Percentiles rank a stretch among this genome's conserved stretches.
Conservation (phyloP, 2,888 invertebrate species). For the Azorinus chamasolen region DNA sequence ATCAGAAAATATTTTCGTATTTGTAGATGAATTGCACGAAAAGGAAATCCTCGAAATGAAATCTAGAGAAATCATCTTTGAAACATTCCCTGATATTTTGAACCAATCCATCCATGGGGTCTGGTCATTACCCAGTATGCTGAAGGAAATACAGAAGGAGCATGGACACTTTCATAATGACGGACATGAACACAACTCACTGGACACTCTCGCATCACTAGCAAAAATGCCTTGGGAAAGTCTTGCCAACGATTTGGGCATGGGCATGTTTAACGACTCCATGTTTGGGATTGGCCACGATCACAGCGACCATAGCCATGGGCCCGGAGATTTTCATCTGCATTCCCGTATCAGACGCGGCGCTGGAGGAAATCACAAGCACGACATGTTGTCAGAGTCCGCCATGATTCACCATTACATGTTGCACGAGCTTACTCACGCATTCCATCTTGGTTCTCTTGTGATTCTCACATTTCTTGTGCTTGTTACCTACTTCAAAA, state of each 20-base stretch:
- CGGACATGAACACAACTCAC: slow-evolving; percentile 36
- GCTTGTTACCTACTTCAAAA: slow-evolving; percentile 76
- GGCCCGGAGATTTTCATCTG: slow-evolving; percentile 33
- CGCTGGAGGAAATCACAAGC: slow-evolving; percentile 66
- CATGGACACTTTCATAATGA: slow-evolving; percentile 43
- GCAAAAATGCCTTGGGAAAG: slow-evolving; percentile 30
- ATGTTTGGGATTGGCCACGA: slow-evolving; percentile 25
- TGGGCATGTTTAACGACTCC: slow-evolving; percentile 6
- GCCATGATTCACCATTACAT: slow-evolving; percentile 72
- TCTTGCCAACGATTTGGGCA: slow-evolving; percentile 21
- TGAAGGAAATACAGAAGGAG: slow-evolving; percentile 56
- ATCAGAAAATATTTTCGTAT: too few species aligned
- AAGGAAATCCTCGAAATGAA: slow-evolving; percentile 70
- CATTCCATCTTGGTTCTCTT: slow-evolving; percentile 80
- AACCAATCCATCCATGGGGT: slow-evolving; percentile 65
- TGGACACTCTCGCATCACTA: slow-evolving; percentile 38
- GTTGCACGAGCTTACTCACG: slow-evolving; percentile 78
- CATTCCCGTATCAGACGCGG: slow-evolving; percentile 49
- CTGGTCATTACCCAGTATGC: slow-evolving; percentile 66
- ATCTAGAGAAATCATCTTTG: slow-evolving; percentile 68
- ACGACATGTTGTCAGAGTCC: slow-evolving; percentile 62
- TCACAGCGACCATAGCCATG: slow-evolving; percentile 27
- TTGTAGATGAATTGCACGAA: slow-evolving; percentile 77
- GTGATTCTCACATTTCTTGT: slow-evolving; percentile 79
- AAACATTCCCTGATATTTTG: slow-evolving; percentile 67